These are phyloP conservation scores for Ramphastos sulfuratus DNA, from an alignment of 2,113 vertebrate genomes.

Conservation along the genomic window DNA sequence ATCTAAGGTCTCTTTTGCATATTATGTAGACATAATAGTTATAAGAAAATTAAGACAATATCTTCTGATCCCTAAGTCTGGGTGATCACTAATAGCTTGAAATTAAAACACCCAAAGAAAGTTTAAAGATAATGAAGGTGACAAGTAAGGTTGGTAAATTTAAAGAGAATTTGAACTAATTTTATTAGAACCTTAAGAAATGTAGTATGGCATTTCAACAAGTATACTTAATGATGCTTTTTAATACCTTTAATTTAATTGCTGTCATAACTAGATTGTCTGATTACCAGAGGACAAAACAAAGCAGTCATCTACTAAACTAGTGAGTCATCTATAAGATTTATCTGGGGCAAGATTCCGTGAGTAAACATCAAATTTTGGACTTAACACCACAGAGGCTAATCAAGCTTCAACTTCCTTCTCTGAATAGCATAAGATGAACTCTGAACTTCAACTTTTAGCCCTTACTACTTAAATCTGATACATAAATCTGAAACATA, in stretches of 20 bases:
- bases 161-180: neutral
- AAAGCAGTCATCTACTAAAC: neutral
- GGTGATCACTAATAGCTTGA: neutral
- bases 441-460: neutral
- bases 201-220: neutral
- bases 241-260: neutral
- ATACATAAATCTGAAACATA: neutral
- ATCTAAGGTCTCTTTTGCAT: neutral
- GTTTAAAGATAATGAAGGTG: neutral
- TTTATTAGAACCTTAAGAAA: neutral
- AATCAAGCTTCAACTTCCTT: neutral
- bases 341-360: neutral
- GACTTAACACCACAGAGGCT: neutral
- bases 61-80: neutral
- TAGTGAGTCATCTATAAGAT: neutral
- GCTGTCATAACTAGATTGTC: neutral
- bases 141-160: neutral
- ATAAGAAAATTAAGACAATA: neutral
- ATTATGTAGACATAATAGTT: neutral
- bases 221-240: too few species aligned
- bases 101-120: neutral
- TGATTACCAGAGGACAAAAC: neutral
- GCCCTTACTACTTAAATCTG: neutral
- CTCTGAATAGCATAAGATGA: neutral
- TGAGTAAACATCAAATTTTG: neutral